phyloP scores from a whole-genome alignment of 2,113 vertebrate genomes.

The Mustelus asterias region DNA sequence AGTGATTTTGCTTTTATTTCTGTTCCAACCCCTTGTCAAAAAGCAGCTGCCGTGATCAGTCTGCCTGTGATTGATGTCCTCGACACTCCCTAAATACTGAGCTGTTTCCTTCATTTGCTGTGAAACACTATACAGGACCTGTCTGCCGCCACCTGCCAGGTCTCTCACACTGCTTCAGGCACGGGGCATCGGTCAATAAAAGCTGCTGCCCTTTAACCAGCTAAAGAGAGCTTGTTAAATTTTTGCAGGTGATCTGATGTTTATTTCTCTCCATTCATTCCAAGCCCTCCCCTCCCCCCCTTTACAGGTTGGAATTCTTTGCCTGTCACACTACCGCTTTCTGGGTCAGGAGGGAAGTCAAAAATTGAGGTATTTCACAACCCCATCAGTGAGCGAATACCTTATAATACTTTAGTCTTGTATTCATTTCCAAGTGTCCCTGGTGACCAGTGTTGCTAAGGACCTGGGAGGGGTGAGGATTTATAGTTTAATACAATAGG shows the following conservation, averaged over 20 bases:
- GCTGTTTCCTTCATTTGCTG: conserved; percentile 25
- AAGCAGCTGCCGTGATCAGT: not conserved
- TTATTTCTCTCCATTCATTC: not conserved
- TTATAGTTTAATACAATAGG: not conserved
- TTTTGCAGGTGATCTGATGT: not conserved
- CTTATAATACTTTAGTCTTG: not conserved
- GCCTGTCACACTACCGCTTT: not conserved
- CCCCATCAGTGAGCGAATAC: not conserved
- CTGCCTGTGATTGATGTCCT: not conserved
- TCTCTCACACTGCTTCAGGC: not conserved
- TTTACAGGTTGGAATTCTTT: not conserved
- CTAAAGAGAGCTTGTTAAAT: not conserved
- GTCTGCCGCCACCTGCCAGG: not conserved
- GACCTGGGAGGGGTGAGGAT: not conserved
- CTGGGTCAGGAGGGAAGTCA: not conserved
- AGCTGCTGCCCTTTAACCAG: conserved; percentile 19
- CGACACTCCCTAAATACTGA: conserved; percentile 10
- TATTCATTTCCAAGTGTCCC: not conserved
- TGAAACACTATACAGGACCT: conserved; percentile 6
- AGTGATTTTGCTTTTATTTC: not conserved
- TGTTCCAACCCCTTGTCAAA: not conserved
- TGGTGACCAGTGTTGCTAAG: not conserved
- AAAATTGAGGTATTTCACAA: not conserved
- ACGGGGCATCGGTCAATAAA: not conserved
- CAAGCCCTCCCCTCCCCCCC: not conserved